Evolutionary conservation across 35 echinoderm and acorn worm genomes (phyloP), one percentile per base, ranked within the genome.

Genomic region (Patiria miniata): DNA sequence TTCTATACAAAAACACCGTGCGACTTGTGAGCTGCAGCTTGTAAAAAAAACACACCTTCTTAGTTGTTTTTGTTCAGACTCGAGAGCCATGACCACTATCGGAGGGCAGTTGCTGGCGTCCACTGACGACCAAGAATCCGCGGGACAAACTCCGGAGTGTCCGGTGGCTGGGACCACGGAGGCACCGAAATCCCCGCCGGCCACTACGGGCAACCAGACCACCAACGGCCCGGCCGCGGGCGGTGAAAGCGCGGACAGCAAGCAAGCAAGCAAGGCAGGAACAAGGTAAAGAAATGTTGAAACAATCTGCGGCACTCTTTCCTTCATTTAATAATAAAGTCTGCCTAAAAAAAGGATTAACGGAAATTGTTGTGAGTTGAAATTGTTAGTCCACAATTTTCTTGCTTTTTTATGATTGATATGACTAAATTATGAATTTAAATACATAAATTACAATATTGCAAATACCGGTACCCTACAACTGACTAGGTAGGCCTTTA

Each of bases 91-190:
- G 65, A 73, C 65, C 19, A 73, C 65, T 16, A 73, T 73, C 14
- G 65, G 19, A 36, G 65, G 26, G 23, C 65, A 73, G 65, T 73
- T 73, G 65, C 65, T 73, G 15, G 65, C 65, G 65, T 73, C 65
- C 26, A 30, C 65, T 10, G 65, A 73, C 26, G 65, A 73, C 65
- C 42, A 73, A 28, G 65, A 34, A 23, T 12, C 26, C 34, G 65
- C 1, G 14, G 14, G 16, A 23, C 21, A 22, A 8, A 0, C 14
- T 34, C 26, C 26, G 65, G 65, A 73, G 9, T 14, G 26, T 10
- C 26, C 34, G 21, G 29, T 73, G 1, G 65, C 65, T 32, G 26
- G 19, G 65, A 32, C 26, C 65, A 73, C 19, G 14, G 29, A 14
- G 65, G 26, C 34, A 18, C 65, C 65, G 7, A 73, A 73, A 73